These are phyloP conservation scores for Leguminivora glycinivorella DNA, from an alignment of 1,140 invertebrate genomes.

Conservation along the genomic window DNA sequence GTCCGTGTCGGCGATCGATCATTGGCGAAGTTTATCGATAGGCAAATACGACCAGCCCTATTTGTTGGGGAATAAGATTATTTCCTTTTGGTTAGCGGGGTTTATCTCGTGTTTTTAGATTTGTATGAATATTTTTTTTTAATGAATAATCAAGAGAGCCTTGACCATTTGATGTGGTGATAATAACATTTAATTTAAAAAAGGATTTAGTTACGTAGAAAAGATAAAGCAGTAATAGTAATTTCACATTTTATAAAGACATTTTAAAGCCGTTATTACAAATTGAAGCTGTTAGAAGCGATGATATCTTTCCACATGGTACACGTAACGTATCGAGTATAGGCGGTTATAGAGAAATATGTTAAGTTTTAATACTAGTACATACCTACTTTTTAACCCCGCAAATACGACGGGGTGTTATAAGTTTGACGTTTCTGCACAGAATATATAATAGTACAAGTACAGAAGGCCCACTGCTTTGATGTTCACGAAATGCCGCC, in stretches of 20 bases:
- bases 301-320: background rate
- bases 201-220: no score
- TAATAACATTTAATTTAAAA: no score
- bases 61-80: background rate
- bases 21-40: slow-evolving; percentile 26
- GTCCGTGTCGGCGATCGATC: slow-evolving; percentile 37
- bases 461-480: no score
- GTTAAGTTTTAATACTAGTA: no score
- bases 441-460: no score
- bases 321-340: background rate
- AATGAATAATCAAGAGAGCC: no score
- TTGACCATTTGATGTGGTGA: no score
- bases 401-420: no score
- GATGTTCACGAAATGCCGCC: no score
- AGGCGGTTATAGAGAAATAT: no score
- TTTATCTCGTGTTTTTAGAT: background rate
- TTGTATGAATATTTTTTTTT: background rate
- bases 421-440: no score
- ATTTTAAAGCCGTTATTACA: background rate
- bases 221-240: background rate
- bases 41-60: background rate
- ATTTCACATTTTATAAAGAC: background rate
- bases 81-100: background rate
- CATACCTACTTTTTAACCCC: no score
- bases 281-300: background rate